Evolutionary conservation across 2,797 vertebrate genomes (phyloP).

Genomic region (Anas bernieri): DNA sequence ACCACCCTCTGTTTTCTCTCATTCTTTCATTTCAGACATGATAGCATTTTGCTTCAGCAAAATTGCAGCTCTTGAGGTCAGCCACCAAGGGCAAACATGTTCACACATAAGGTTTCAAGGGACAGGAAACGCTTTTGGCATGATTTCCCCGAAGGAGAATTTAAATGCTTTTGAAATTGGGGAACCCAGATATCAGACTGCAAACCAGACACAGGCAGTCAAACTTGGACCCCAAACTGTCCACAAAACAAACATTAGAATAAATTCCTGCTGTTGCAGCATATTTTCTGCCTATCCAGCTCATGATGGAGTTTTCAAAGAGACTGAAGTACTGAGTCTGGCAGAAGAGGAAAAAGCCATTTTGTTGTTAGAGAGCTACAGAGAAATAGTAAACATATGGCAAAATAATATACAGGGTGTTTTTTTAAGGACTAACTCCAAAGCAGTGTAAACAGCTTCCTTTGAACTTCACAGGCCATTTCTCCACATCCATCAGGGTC

Average conservation of each 20-base stretch:
- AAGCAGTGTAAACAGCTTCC: not conserved
- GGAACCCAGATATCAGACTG: not conserved
- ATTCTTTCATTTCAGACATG: constrained; percentile 12
- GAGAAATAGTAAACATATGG: not conserved
- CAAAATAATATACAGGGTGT: not conserved
- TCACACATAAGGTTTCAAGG: not conserved
- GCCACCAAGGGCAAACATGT: not conserved
- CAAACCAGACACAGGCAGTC: not conserved
- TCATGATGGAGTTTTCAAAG: constrained; percentile 22
- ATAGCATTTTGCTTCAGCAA: constrained; percentile 25
- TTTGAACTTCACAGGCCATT: not conserved
- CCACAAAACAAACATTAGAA: constrained; percentile 5
- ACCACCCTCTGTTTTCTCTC: not conserved
- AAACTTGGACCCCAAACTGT: not conserved
- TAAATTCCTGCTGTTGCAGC: constrained; percentile 8
- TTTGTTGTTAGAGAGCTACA: not conserved
- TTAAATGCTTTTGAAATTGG: not conserved
- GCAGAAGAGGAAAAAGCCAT: not conserved
- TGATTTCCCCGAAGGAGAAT: not conserved
- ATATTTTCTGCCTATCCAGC: constrained; percentile 38
- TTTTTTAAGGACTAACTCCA: not conserved
- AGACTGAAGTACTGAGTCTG: constrained; percentile 7
- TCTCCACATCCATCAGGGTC: not conserved
- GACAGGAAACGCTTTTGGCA: not conserved
- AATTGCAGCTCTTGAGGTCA: constrained; percentile 18